Percentiles rank a stretch among this genome's conserved stretches.
Conservation (phyloP, 2,888 invertebrate genomes). For the Oscheius myriophilus region DNA sequence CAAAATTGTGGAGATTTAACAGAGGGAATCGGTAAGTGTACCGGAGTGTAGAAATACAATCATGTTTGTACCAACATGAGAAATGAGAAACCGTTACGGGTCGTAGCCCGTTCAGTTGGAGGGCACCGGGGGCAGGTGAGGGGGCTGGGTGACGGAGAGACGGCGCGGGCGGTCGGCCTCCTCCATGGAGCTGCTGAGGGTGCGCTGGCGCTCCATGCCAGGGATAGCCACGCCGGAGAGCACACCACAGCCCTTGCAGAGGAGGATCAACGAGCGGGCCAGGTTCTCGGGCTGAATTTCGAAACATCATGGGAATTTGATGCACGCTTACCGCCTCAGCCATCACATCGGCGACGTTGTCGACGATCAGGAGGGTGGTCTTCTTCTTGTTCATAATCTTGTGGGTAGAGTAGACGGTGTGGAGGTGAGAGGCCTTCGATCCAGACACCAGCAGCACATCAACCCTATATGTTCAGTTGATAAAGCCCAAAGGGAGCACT, state of each 20-base stretch:
- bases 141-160: slow-evolving; percentile 61
- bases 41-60: slow-evolving; percentile 1
- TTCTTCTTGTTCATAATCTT: slow-evolving; percentile 83
- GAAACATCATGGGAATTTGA: background rate
- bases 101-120: slow-evolving; percentile 36
- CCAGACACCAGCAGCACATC: slow-evolving; percentile 86
- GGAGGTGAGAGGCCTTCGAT: slow-evolving; percentile 81
- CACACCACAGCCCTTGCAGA: slow-evolving; percentile 86
- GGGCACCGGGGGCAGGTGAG: slow-evolving; percentile 45
- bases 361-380: slow-evolving; percentile 85
- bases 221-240: slow-evolving; percentile 68
- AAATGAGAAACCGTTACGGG: slow-evolving; percentile 10
- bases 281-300: slow-evolving; percentile 83
- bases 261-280: slow-evolving; percentile 84
- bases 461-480: slow-evolving; percentile 71
- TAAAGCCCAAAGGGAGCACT: slow-evolving; percentile 8
- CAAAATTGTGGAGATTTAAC: too few species aligned
- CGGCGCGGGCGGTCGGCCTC: slow-evolving; percentile 70
- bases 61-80: slow-evolving; percentile 1
- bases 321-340: slow-evolving; percentile 80
- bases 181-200: slow-evolving; percentile 70
- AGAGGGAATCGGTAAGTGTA: background rate
- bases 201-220: slow-evolving; percentile 69
- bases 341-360: slow-evolving; percentile 86
- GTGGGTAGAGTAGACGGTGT: slow-evolving; percentile 81